phyloP scores from a whole-genome alignment of 2,888 invertebrate species.

The Mylabris sibirica region DNA sequence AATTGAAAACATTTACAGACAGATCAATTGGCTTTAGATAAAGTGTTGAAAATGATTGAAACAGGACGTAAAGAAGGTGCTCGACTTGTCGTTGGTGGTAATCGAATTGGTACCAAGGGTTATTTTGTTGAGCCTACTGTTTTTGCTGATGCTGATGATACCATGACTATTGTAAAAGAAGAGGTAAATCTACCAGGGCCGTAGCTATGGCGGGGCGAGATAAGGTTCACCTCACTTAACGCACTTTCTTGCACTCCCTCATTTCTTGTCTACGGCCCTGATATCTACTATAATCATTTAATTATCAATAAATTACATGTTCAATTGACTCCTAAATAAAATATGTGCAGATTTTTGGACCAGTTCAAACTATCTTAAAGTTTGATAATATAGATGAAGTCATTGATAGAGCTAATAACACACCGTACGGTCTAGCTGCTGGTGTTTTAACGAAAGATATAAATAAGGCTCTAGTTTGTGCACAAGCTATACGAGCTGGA shows the following conservation, averaged over 20 bases:
- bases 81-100: constrained; percentile 78
- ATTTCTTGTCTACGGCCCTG: too few relatives aligned
- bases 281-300: too few relatives aligned
- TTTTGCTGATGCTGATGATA: constrained; percentile 78
- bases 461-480: constrained; percentile 77
- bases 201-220: too few relatives aligned
- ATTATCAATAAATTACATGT: too few relatives aligned
- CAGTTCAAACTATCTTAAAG: constrained; percentile 85
- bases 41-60: constrained; percentile 77
- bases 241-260: too few relatives aligned
- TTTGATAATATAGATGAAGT: constrained; percentile 82
- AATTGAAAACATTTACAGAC: constrained; percentile 61
- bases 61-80: constrained; percentile 83
- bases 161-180: constrained; percentile 79
- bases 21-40: constrained; percentile 76
- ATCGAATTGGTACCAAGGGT: constrained; percentile 71
- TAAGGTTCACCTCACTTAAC: too few relatives aligned
- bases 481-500: constrained; percentile 79
- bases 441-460: constrained; percentile 83
- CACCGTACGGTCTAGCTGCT: constrained; percentile 82
- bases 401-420: constrained; percentile 81
- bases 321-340: too few relatives aligned
- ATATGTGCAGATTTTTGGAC: constrained; percentile 82
- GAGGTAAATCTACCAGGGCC: constrained; percentile 64
- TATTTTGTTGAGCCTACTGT: constrained; percentile 82